A percentile compares a stretch with the other conserved stretches of the same genome.
phyloP scores from a whole-genome alignment of 2,888 invertebrate species.

The Eupsilia transversa region DNA sequence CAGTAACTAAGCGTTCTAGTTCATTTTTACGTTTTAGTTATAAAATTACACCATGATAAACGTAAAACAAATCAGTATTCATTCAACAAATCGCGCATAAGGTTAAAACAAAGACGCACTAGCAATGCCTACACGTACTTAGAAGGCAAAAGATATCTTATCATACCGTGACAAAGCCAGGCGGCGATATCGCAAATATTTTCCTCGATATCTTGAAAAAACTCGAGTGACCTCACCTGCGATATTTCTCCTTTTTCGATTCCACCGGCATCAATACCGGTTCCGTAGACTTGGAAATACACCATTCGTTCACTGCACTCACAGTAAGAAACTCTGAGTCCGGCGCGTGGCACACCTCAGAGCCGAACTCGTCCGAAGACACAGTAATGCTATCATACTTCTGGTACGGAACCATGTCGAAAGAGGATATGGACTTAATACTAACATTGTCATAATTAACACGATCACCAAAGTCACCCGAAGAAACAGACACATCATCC shows the following conservation, averaged over 20 bases:
- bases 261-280: conserved; percentile 86
- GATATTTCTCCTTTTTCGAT: conserved; percentile 89
- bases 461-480: conserved; percentile 83
- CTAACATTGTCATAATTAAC: conserved; percentile 89
- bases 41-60: conserved; percentile 17
- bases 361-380: conserved; percentile 89
- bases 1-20: conserved; percentile 72
- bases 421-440: conserved; percentile 88
- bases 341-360: conserved; percentile 88
- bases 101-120: conserved; percentile 77
- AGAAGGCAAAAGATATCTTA: conserved; percentile 81
- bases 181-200: conserved; percentile 84
- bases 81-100: conserved; percentile 29
- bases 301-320: conserved; percentile 90
- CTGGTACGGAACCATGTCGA: conserved; percentile 89
- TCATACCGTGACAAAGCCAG: conserved; percentile 80
- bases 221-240: conserved; percentile 86
- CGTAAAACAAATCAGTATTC: conserved; percentile 13
- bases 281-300: conserved; percentile 85
- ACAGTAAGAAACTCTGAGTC: conserved; percentile 87
- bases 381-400: conserved; percentile 89
- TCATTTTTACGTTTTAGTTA: conserved; percentile 41
- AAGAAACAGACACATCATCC: conserved; percentile 81
- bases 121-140: conserved; percentile 77
- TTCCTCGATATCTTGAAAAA: conserved; percentile 75